A percentile compares a stretch with the other conserved stretches of the same genome.
Conservation (phyloP, 2,113 vertebrate species). For the Serinus canaria region DNA sequence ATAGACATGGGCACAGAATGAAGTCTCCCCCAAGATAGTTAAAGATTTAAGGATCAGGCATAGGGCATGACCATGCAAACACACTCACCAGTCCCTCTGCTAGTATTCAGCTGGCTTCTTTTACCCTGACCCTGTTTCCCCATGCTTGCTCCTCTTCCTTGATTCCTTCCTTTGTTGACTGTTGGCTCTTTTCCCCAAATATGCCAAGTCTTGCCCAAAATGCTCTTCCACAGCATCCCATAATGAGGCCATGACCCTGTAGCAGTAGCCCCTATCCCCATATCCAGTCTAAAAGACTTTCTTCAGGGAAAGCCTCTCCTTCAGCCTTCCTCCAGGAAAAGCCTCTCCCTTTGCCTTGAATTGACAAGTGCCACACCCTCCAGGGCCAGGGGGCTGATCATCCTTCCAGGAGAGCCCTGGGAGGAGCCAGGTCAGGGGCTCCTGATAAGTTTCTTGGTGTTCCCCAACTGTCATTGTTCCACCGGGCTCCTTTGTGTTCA, state of each 20-base stretch:
- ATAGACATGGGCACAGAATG: background rate
- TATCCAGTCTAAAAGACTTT: background rate
- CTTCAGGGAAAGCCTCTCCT: background rate
- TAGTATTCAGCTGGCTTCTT: background rate
- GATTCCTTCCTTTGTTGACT: background rate
- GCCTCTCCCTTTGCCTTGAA: background rate
- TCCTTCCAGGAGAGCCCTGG: background rate
- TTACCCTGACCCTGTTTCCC: background rate
- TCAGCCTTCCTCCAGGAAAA: background rate
- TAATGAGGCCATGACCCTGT: background rate
- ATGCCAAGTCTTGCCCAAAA: background rate
- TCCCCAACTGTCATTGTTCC: background rate
- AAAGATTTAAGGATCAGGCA: background rate
- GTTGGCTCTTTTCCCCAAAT: background rate
- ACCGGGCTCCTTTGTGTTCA: background rate
- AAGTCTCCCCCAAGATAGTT: rapidly evolving
- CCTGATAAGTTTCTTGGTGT: background rate
- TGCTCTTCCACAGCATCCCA: background rate
- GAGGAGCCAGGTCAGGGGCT: background rate
- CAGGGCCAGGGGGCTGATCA: background rate
- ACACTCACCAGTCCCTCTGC: too few relatives aligned
- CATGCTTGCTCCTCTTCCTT: background rate
- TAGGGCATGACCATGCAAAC: background rate
- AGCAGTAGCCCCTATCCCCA: background rate
- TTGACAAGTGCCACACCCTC: background rate